Evolutionary conservation across 2,113 vertebrate genomes (phyloP).

Genomic region (Martes martes): DNA sequence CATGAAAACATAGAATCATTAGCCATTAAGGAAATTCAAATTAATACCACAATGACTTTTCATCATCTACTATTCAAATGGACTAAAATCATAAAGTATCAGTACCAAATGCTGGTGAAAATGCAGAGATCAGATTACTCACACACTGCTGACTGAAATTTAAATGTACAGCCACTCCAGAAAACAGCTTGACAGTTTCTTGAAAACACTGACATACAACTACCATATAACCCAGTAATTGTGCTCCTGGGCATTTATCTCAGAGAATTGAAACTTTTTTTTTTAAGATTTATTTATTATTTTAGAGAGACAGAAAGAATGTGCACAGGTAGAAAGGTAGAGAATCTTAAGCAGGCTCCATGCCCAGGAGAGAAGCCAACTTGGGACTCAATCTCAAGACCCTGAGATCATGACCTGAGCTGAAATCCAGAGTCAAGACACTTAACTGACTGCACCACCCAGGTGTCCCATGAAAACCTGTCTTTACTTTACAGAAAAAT

Average conservation of each 20-base stretch:
- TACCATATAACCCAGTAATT: neutral
- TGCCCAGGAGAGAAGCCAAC: neutral
- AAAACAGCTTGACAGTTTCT: neutral
- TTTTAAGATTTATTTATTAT: neutral
- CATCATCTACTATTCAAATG: neutral
- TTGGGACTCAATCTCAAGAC: neutral
- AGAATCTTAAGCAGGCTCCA: neutral
- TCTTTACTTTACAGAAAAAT: neutral
- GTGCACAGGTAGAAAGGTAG: neutral
- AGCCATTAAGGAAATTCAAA: neutral
- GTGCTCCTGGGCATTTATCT: neutral
- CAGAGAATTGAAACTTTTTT: neutral
- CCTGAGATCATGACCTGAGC: neutral
- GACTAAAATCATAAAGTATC: neutral
- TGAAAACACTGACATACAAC: neutral
- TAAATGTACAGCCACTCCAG: neutral
- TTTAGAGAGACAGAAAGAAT: neutral
- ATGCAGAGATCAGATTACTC: neutral
- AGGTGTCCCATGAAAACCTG: neutral
- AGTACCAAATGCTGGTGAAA: neutral
- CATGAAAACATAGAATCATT: neutral
- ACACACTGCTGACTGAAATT: neutral
- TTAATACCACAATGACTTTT: neutral
- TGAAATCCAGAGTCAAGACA: neutral
- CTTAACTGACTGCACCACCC: neutral